phyloP scores from a whole-genome alignment of 2,888 invertebrate genomes.

The Agelastica alni region DNA sequence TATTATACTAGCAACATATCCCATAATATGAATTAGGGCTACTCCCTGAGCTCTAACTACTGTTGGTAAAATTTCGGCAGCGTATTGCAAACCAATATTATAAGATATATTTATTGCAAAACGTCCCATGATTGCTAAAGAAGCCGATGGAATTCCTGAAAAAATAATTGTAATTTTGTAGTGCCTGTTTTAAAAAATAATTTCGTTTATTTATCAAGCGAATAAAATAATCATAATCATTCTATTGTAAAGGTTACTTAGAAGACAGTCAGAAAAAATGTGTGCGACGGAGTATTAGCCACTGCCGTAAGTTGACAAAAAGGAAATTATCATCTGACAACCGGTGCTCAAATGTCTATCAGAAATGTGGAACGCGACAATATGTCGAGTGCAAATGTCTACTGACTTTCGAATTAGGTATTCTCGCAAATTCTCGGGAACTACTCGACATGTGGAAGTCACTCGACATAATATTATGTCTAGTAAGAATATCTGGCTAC shows the following conservation, averaged over 20 bases:
- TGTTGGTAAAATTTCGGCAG: conserved; percentile 84
- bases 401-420: no score
- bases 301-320: no score
- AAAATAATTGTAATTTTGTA: conserved; percentile 17
- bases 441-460: no score
- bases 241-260: not conserved
- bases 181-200: not conserved
- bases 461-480: no score
- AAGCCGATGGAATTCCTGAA: conserved; percentile 73
- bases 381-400: no score
- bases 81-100: conserved; percentile 88
- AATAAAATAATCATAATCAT: not conserved
- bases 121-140: conserved; percentile 79
- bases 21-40: conserved; percentile 85
- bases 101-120: conserved; percentile 89
- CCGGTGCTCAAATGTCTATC: no score
- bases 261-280: not conserved
- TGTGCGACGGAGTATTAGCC: no score
- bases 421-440: no score
- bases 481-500: no score
- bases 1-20: conserved; percentile 80
- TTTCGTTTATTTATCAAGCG: not conserved
- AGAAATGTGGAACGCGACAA: no score
- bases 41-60: conserved; percentile 87
- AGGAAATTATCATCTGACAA: no score